These are phyloP conservation scores for Muraenolepis orangiensis DNA, from an alignment of 2,797 vertebrate species.

Conservation along the genomic window DNA sequence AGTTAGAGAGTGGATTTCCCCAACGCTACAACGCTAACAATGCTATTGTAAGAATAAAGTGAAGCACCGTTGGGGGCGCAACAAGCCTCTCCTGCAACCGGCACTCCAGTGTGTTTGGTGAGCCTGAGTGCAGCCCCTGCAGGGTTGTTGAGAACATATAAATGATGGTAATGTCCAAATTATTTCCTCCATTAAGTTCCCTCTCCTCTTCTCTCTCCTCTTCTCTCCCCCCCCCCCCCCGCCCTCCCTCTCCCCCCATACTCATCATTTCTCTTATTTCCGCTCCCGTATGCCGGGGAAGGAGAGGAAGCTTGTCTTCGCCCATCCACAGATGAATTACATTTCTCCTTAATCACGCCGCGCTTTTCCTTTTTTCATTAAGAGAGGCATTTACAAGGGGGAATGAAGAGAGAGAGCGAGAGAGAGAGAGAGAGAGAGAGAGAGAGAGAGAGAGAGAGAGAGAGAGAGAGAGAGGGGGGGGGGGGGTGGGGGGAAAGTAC, in stretches of 20 bases:
- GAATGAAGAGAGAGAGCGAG: background rate
- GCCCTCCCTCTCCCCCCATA: slow-evolving; percentile 64
- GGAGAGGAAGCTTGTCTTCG: slow-evolving; percentile 65
- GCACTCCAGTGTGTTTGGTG: slow-evolving; percentile 17
- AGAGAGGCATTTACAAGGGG: slow-evolving; percentile 49
- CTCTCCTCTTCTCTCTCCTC: slow-evolving; percentile 41
- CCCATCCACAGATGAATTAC: slow-evolving; percentile 71
- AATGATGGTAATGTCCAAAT: slow-evolving; percentile 75
- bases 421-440: slow-evolving; percentile 31
- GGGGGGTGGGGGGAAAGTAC: slow-evolving; percentile 45
- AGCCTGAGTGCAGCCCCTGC: slow-evolving; percentile 38
- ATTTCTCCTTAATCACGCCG: slow-evolving; percentile 67
- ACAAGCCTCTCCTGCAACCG: slow-evolving; percentile 8
- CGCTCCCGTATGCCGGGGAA: slow-evolving; percentile 58
- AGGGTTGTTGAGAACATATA: slow-evolving; percentile 73
- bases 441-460: slow-evolving; percentile 29
- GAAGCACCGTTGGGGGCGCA: background rate
- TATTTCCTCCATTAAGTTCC: slow-evolving; percentile 78
- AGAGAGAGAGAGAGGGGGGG: slow-evolving; percentile 30
- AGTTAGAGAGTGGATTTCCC: too few species aligned
- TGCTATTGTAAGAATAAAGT: slow-evolving; percentile 8
- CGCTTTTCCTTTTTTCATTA: slow-evolving; percentile 23
- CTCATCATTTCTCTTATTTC: slow-evolving; percentile 80
- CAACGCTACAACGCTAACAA: slow-evolving; percentile 16
- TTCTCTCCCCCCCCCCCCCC: background rate